phyloP scores from a whole-genome alignment of 2,797 vertebrate genomes.

The Enteromius viviparus region DNA sequence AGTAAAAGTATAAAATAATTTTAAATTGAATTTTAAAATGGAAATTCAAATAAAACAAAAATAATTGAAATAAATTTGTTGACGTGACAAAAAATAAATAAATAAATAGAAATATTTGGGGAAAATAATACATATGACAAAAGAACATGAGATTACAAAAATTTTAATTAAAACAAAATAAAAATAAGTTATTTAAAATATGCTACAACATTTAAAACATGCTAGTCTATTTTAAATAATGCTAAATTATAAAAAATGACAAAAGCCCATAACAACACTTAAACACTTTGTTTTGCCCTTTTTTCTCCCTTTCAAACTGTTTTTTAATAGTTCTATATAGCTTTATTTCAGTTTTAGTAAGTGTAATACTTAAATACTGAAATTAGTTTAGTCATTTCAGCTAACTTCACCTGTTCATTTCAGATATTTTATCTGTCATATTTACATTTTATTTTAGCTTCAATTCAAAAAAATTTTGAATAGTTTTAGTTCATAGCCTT shows the following conservation, averaged over 20 bases:
- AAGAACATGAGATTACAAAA: neutral
- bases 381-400: neutral
- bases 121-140: neutral
- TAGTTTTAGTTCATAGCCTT: neutral
- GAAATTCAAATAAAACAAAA: neutral
- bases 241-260: neutral
- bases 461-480: neutral
- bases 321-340: neutral
- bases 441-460: neutral
- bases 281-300: neutral
- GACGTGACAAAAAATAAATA: no score
- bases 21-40: neutral
- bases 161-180: neutral
- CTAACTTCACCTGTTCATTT: neutral
- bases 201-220: neutral
- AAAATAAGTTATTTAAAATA: neutral
- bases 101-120: no score
- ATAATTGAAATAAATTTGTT: neutral
- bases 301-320: no score
- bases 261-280: neutral
- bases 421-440: neutral
- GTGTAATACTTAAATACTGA: neutral
- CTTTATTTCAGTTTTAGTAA: neutral
- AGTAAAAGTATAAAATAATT: neutral
- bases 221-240: neutral